Evolutionary conservation across 2,888 invertebrate genomes (phyloP).

Genomic region (Lasioglossum oenotherae): DNA sequence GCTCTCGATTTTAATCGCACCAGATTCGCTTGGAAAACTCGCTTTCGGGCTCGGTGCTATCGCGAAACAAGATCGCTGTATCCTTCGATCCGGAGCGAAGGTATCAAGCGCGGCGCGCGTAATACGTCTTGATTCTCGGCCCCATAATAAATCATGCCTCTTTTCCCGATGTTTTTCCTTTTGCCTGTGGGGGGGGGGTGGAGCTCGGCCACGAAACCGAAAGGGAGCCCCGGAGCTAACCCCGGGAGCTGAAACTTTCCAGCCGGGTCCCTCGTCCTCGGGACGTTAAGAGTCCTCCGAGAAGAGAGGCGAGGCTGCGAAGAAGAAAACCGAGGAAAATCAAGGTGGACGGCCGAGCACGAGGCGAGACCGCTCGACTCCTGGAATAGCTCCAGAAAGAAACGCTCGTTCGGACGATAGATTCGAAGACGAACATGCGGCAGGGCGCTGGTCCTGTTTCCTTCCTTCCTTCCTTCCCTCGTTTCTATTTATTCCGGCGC

Average conservation of each 20-base stretch:
- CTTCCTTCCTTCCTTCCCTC: background rate
- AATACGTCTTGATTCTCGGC: constrained; percentile 35
- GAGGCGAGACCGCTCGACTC: background rate
- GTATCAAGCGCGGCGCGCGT: constrained; percentile 1
- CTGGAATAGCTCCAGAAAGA: background rate
- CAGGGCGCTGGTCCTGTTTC: background rate
- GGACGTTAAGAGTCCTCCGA: constrained; percentile 62
- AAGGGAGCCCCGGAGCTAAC: background rate
- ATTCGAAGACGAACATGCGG: background rate
- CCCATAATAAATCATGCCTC: constrained; percentile 66
- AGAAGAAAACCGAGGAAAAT: constrained; percentile 31
- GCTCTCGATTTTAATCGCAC: constrained; percentile 27
- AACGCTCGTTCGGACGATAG: constrained; percentile 1
- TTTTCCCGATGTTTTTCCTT: constrained; percentile 6
- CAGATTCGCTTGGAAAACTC: background rate
- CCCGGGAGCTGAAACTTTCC: constrained; percentile 55
- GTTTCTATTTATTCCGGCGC: constrained; percentile 62
- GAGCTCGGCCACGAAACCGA: constrained; percentile 32
- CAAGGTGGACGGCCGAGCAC: background rate
- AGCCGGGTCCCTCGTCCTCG: constrained; percentile 16
- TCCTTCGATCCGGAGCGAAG: background rate
- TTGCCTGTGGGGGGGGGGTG: too few species aligned
- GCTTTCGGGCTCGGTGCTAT: background rate
- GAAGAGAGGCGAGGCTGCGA: constrained; percentile 28
- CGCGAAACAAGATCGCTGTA: background rate